Evolutionary conservation across 2,113 vertebrate species (phyloP).

Genomic region (Heterotis niloticus): DNA sequence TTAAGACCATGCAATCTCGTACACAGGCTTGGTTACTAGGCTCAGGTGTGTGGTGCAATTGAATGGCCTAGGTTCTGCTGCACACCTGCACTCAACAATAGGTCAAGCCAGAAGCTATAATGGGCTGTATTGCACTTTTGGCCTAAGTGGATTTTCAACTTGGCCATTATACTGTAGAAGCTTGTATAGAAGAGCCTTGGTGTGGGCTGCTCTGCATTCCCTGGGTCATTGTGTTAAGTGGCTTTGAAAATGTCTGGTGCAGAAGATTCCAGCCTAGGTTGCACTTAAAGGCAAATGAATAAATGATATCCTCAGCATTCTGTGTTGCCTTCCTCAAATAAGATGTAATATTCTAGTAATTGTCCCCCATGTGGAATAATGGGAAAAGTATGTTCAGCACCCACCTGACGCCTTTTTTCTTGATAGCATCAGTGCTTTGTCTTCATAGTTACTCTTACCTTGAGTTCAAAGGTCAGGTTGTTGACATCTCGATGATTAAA

Average conservation of each 20-base stretch:
- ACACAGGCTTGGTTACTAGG: not conserved
- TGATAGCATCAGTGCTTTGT: not conserved
- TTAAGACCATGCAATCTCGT: not conserved
- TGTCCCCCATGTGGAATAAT: conserved; percentile 28
- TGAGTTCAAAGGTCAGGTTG: not conserved
- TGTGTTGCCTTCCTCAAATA: conserved; percentile 22
- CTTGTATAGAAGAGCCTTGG: not conserved
- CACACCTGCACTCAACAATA: too few species aligned
- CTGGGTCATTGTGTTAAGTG: not conserved
- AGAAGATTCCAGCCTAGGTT: not conserved
- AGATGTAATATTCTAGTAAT: conserved; percentile 23
- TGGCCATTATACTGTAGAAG: too few species aligned
- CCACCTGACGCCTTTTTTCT: conserved; percentile 4
- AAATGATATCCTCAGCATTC: conserved; percentile 28
- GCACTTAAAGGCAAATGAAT: conserved; percentile 25
- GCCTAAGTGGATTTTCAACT: too few species aligned
- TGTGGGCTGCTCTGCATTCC: not conserved
- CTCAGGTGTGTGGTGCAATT: not conserved
- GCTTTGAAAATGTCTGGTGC: not conserved
- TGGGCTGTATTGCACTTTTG: too few species aligned
- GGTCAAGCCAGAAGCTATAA: too few species aligned
- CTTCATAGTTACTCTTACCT: not conserved
- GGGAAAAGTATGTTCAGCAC: conserved; percentile 23
- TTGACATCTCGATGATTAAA: not conserved
- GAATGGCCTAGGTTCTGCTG: too few species aligned